These are phyloP conservation scores for Bicyclus anynana DNA, from an alignment of 1,140 invertebrate species.

Conservation along the genomic window DNA sequence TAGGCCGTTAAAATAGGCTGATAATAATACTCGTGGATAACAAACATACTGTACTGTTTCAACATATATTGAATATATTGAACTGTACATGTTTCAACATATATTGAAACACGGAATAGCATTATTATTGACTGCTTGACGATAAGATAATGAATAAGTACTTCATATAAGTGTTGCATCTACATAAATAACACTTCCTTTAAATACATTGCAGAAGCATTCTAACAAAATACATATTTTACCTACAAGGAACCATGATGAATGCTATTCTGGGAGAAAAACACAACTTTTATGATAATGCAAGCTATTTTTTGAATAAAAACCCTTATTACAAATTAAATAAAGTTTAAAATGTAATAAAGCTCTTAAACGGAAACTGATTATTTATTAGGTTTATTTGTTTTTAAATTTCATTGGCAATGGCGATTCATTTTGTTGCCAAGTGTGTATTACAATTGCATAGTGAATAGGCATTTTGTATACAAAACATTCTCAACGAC, in stretches of 20 bases:
- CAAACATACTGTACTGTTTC: too few species aligned
- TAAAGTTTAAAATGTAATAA: neutral
- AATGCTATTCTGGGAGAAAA: neutral
- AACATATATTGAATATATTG: too few species aligned
- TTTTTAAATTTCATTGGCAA: constrained; percentile 15
- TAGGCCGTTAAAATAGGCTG: too few species aligned
- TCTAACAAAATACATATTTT: neutral
- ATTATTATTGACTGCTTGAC: neutral
- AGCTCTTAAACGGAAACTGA: neutral
- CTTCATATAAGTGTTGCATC: neutral
- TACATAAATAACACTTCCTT: too few species aligned
- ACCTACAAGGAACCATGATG: neutral
- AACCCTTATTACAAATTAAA: neutral
- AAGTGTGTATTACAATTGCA: constrained; percentile 2
- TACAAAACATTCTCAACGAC: neutral
- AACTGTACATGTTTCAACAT: too few species aligned
- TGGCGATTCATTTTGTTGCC: constrained; percentile 8
- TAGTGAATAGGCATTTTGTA: neutral
- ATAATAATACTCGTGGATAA: too few species aligned
- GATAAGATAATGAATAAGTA: neutral
- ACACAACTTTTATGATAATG: neutral
- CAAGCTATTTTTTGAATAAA: neutral
- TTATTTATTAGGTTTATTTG: constrained; percentile 5
- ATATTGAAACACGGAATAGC: neutral
- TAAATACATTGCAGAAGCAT: neutral